Base-by-base conservation (phyloP, 35 echinoderm and acorn worm species). In the Heliocidaris tuberculata region DNA sequence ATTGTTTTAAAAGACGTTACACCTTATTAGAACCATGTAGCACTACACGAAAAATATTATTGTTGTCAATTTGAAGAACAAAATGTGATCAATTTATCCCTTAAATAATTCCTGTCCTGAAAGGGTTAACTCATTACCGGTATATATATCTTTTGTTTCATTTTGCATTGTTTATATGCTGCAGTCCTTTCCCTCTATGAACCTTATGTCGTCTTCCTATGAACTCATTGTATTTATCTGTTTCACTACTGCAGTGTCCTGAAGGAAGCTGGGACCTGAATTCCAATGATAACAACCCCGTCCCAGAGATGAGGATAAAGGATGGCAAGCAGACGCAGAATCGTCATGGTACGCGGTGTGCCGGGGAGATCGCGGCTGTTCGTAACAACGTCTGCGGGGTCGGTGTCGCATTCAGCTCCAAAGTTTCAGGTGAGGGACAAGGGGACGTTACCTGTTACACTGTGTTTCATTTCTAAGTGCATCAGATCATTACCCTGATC, bases 251-350 rank as follows among this genome's bases (percentile, higher is more conserved):
- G 21, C 95, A 99, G 98, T 94, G 97, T 95, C 88, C 97, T 9
- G 95, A 99, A 94, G 98, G 98, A 47, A 99, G 98, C 48, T 99
- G 98, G 95, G 98, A 99, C 85, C 90, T 99, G 13, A 99, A 99
- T 85, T 94, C 97, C 17, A 97, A 97, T 30, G 98, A 99, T 96
- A 94, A 95, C 27, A 94, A 99, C 87, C 98, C 98, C 0, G 94
- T 95, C 86, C 98, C 98, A 5, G 97, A 99, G 89, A 86, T 98
- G 31, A 96, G 94, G 86, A 94, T 93, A n/a, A 91, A 95, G 29
- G 95, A 97, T 21, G 96, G 95, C 30, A 97, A 97, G 86, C 91
- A 93, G 91, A 95, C 95, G 0, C 85, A 97, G 48, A 99, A 99
- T 70, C 98, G 97, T 59, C 98, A 99, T 86, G 98, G 98, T 27